Evolutionary conservation across 2,113 vertebrate species (phyloP), one percentile per base, ranked within the genome.

Genomic region (Talpa occidentalis): DNA sequence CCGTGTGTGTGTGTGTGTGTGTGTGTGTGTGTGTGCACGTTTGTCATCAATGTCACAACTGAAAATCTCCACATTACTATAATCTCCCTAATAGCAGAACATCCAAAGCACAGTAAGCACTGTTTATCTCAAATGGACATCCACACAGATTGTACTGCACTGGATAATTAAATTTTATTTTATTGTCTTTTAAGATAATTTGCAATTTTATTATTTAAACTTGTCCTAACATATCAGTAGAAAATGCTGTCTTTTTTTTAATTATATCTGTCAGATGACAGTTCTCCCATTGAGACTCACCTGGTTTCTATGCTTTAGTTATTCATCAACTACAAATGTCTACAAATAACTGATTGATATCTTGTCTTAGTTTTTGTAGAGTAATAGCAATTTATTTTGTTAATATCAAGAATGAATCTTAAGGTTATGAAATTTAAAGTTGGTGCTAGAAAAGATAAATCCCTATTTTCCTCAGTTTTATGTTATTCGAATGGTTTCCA

Each of bases 41-140:
- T 93, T 96, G 73, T 95, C 88, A 94, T 93, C 90, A 82, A 0
- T 92, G 88, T 92, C 30, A 90, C 62, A 79, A 91, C 67, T 90
- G 56, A 94, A 95, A 88, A 96, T 92, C 62, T 91, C 80, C 87
- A 28, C 32, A 49, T 90, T 93, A 94, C 73, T 96, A 4, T 93
- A 88, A 94, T 90, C 76, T 73, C 59, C 81, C 67, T 77, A 85
- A 77, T 28, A 79, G 47, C 15, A 86, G 83, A 74, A 74, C 64
- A 88, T 9, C 59, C 30, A n/a, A 52, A 85, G 66, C 66, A 10
- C 47, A 78, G 14, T 44, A 35, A 73, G 10, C 56, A 67, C 35
- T 21, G 30, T 66, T 12, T 78, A 69, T 79, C 42, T 87, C 42
- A 49, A 54, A 86, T 94, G 2, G 22, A 17, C 2, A 52, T 66